Conservation (phyloP, 2,113 vertebrate genomes). For the Dicrurus megarhynchus region DNA sequence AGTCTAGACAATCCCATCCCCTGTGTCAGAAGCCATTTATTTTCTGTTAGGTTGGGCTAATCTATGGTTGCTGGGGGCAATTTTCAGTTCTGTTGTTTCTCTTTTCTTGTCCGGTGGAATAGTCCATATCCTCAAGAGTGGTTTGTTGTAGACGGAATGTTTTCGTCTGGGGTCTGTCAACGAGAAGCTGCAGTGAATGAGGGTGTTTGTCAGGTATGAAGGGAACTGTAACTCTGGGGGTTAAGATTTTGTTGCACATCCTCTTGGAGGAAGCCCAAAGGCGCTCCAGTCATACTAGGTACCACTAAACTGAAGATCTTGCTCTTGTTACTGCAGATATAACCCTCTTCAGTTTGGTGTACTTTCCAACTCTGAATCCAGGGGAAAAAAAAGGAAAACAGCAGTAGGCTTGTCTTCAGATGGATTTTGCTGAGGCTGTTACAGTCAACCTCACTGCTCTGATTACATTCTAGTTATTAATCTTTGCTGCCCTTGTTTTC, state of each 20-base stretch:
- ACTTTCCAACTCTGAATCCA: background rate
- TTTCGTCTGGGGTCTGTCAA: background rate
- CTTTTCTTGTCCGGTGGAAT: slow-evolving; percentile 32
- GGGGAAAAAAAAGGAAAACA: background rate
- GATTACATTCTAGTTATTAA: slow-evolving; percentile 42
- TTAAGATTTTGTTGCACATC: background rate
- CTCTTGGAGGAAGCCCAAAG: background rate
- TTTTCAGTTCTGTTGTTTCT: background rate
- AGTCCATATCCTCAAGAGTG: background rate
- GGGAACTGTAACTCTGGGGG: background rate
- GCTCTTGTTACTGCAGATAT: background rate
- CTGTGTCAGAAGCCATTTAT: slow-evolving; percentile 46
- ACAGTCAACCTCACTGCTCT: background rate
- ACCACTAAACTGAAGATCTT: background rate
- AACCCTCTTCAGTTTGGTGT: background rate
- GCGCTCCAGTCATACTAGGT: background rate
- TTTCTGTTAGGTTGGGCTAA: slow-evolving; percentile 1
- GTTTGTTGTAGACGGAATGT: background rate
- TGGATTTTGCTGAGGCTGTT: background rate
- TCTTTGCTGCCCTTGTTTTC: slow-evolving; percentile 35
- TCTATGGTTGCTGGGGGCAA: background rate
- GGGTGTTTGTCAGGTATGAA: slow-evolving; percentile 31
- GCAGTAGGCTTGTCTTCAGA: background rate
- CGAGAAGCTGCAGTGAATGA: slow-evolving; percentile 68
- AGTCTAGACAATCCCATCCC: slow-evolving; percentile 46